These are phyloP conservation scores for Euplagia quadripunctaria DNA, from an alignment of 2,888 invertebrate genomes.

Conservation along the genomic window DNA sequence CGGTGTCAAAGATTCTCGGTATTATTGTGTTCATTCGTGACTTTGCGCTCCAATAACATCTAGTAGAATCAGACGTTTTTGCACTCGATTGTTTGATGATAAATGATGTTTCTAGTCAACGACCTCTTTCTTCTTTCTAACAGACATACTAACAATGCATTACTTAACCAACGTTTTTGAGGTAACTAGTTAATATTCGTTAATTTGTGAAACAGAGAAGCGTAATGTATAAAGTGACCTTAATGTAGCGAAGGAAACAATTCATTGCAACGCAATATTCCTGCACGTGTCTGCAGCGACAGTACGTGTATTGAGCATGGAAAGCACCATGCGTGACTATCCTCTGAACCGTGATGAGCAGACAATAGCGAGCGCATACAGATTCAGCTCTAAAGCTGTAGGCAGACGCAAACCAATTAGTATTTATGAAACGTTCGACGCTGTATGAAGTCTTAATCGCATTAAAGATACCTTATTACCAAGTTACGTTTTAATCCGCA, in stretches of 20 bases:
- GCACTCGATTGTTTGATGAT: constrained; percentile 32
- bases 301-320: constrained; percentile 58
- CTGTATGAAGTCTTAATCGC: constrained; percentile 28
- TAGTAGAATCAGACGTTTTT: constrained; percentile 39
- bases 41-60: constrained; percentile 79
- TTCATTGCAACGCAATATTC: constrained; percentile 40
- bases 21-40: constrained; percentile 74
- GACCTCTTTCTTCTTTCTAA: constrained; percentile 41
- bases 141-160: constrained; percentile 3
- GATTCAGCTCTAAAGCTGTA: constrained; percentile 40
- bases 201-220: constrained; percentile 16
- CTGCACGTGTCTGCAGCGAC: constrained; percentile 39
- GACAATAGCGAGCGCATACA: constrained; percentile 55
- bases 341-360: constrained; percentile 78
- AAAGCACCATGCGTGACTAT: constrained; percentile 77
- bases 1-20: constrained; percentile 63
- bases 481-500: background rate
- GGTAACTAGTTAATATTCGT: background rate
- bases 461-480: constrained; percentile 29
- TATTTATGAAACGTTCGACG: constrained; percentile 29
- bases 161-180: constrained; percentile 9
- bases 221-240: constrained; percentile 35
- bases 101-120: constrained; percentile 35
- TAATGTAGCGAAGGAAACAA: constrained; percentile 34
- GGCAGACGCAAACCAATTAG: constrained; percentile 28